Evolutionary conservation across 2,888 invertebrate species (phyloP), one percentile per base, ranked within the genome.

Genomic region (Oxycera nigricornis): DNA sequence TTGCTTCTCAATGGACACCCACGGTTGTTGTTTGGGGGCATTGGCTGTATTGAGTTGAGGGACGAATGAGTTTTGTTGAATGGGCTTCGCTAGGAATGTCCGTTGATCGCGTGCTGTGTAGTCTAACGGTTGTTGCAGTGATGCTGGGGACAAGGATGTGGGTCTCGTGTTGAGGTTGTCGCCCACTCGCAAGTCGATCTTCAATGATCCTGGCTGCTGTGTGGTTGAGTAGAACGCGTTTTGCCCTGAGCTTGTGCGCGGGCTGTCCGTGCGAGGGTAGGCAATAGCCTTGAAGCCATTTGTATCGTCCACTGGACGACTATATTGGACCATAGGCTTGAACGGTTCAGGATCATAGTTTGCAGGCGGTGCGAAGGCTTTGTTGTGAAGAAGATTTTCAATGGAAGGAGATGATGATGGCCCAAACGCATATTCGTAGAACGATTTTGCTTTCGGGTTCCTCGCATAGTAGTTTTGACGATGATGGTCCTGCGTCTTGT

Each of bases 391-490:
- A 78, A 87, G 86, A 9, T 35, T 55, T 0, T 22, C 57, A 73
- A 68, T 78, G 1, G 55, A 20, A 14, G 7, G 65, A 2, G 78
- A 68, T 41, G 78, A 79, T 2, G 89, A 87, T 0, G 90, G 88
- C 81, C 93, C 90, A 80, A 91, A 93, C 80, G 90, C 91, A 81
- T 90, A 93, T 81, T 93, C 92, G 81, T 92, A 93, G 6, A 91
- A 87, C 11, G 88, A 84, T 80, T 89, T 88, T 6, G 87, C 86
- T 80, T 88, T 82, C 3, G 82, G 81, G 2, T 81, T 80, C 17
- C 82, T 79, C 1, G 82, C 81, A 74, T 83, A 82, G 20, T 81
- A 81, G 73, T 84, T 84, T 76, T 83, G 82, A 75, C 88, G 85
- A 4, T 86, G 78, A 17, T 26, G 6, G 76, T 88, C 87, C 17